Percentiles rank a stretch among this genome's conserved stretches.
These are phyloP conservation scores for Drosophila gaucha DNA, from an alignment of 2,888 invertebrate species.

Conservation along the genomic window DNA sequence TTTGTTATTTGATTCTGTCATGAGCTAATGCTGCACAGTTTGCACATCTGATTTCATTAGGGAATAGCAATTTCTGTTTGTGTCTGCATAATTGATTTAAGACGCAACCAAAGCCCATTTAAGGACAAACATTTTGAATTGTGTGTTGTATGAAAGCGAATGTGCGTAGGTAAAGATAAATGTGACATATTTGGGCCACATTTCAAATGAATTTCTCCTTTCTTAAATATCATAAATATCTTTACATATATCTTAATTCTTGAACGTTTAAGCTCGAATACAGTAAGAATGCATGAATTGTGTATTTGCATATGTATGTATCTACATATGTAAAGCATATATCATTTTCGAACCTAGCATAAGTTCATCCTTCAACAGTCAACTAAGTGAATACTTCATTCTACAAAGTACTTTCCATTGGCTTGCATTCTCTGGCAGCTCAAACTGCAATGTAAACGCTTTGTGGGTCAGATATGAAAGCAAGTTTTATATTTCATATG, in stretches of 20 bases:
- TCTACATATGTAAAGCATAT: background rate
- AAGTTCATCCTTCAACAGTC: conserved; percentile 42
- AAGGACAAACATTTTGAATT: no score
- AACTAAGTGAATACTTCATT: conserved; percentile 38
- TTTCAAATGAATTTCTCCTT: background rate
- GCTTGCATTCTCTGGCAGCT: conserved; percentile 33
- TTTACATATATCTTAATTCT: background rate
- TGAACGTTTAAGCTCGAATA: background rate
- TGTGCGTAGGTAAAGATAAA: background rate
- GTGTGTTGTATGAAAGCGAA: conserved; percentile 5
- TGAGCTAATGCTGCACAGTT: conserved; percentile 18
- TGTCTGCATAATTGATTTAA: conserved; percentile 47
- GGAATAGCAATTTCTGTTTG: conserved; percentile 36
- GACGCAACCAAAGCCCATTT: conserved; percentile 2
- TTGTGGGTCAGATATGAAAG: conserved; percentile 64
- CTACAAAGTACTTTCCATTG: conserved; percentile 40
- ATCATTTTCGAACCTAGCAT: conserved; percentile 7
- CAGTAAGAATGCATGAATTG: background rate
- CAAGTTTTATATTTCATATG: conserved; percentile 22
- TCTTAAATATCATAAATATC: background rate
- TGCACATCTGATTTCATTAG: conserved; percentile 32
- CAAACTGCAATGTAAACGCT: conserved; percentile 8
- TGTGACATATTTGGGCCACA: conserved; percentile 12
- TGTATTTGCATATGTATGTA: background rate
- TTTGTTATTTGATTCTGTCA: conserved; percentile 37